Percentiles rank a stretch among this genome's conserved stretches.
Evolutionary conservation across 2,113 vertebrate genomes (phyloP).

Genomic region (Rhadina sibilatrix): DNA sequence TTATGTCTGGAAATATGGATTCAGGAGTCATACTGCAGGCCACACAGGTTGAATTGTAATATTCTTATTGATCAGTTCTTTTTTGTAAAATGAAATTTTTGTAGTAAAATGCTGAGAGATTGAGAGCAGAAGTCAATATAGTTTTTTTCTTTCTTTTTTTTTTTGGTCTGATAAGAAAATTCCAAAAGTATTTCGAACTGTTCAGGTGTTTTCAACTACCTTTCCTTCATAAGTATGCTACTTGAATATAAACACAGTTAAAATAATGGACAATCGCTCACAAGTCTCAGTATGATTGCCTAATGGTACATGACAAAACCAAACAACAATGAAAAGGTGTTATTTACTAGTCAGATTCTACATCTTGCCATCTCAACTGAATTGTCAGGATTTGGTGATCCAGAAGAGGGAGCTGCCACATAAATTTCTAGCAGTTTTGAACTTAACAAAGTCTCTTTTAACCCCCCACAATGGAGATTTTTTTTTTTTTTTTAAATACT

Average conservation of each 20-base stretch:
- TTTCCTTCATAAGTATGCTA: not conserved
- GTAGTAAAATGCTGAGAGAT: not conserved
- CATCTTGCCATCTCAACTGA: not conserved
- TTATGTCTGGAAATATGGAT: not conserved
- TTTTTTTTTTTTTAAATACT: not conserved
- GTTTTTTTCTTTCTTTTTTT: not conserved
- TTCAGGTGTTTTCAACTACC: not conserved
- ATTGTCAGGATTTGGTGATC: not conserved
- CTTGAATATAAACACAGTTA: not conserved
- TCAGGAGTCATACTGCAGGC: not conserved
- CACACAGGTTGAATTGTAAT: not conserved
- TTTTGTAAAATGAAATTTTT: not conserved
- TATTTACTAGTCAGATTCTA: not conserved
- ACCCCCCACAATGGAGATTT: accelerated
- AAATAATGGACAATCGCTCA: not conserved
- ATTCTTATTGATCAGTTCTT: not conserved
- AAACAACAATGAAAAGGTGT: not conserved
- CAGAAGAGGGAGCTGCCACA: constrained; percentile 63
- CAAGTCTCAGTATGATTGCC: not conserved
- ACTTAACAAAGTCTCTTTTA: not conserved
- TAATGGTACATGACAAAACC: not conserved
- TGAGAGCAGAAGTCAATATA: not conserved
- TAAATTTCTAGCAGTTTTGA: not conserved
- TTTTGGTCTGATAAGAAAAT: not conserved
- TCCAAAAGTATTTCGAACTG: not conserved